phyloP scores from a whole-genome alignment of 2,113 vertebrate genomes.

The Xenopus tropicalis region DNA sequence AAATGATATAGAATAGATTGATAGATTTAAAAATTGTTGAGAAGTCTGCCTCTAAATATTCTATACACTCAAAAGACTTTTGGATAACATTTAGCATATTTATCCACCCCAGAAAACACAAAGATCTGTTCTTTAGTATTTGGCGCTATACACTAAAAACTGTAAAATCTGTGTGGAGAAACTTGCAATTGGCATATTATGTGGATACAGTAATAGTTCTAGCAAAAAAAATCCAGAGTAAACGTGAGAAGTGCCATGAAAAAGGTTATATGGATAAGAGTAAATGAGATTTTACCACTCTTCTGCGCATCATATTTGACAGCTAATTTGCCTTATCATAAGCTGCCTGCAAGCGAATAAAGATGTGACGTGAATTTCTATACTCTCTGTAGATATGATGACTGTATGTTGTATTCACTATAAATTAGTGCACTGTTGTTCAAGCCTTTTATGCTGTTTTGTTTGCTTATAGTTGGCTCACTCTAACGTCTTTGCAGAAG shows the following conservation, averaged over 20 bases:
- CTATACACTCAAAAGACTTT: no score
- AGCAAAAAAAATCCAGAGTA: slow-evolving; percentile 39
- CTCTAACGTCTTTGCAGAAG: no score
- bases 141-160: no score
- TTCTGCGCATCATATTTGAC: slow-evolving; percentile 19
- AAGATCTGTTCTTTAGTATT: no score
- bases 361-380: slow-evolving; percentile 21
- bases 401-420: slow-evolving; percentile 22
- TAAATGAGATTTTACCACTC: slow-evolving; percentile 38
- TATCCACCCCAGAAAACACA: no score
- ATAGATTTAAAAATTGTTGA: no score
- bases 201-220: slow-evolving; percentile 49
- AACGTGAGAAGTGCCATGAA: slow-evolving; percentile 35
- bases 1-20: no score
- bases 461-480: no score
- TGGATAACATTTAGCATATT: no score
- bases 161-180: slow-evolving; percentile 37
- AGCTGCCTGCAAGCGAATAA: slow-evolving; percentile 25
- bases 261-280: slow-evolving; percentile 37
- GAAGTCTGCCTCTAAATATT: no score
- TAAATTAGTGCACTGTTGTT: slow-evolving; percentile 14
- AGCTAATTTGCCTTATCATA: slow-evolving; percentile 46
- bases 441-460: no score
- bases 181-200: no score
- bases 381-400: slow-evolving; percentile 21